phyloP scores from a whole-genome alignment of 2,797 vertebrate species.

The Muraenolepis orangiensis region DNA sequence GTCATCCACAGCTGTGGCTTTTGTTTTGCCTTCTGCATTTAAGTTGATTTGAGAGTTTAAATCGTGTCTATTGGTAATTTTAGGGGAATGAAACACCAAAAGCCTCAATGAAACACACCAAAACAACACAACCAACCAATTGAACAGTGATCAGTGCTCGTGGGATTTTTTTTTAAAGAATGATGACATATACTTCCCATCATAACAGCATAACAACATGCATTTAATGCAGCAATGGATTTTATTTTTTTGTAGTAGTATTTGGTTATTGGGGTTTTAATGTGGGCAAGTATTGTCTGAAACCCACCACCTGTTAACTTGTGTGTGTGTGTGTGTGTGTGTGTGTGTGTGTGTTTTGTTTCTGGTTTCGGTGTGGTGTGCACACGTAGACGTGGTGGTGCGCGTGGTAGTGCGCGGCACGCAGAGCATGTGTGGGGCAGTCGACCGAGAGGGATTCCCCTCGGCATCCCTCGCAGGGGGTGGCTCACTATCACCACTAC shows the following conservation, averaged over 20 bases:
- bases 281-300: background rate
- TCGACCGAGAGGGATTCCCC: slow-evolving; percentile 6
- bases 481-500: background rate
- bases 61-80: background rate
- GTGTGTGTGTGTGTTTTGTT: background rate
- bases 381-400: background rate
- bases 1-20: background rate
- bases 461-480: background rate
- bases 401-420: slow-evolving; percentile 2
- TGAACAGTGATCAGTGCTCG: background rate
- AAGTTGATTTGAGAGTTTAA: background rate
- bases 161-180: background rate
- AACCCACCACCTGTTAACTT: background rate
- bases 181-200: background rate
- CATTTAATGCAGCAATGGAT: background rate
- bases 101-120: background rate
- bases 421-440: slow-evolving; percentile 10
- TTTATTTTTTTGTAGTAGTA: background rate
- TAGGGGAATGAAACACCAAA: no score
- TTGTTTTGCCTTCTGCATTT: background rate
- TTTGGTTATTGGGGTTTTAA: background rate
- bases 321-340: background rate
- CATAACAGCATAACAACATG: background rate
- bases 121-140: background rate
- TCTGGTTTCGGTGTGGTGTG: background rate